Evolutionary conservation across 2,797 vertebrate genomes (phyloP).

Genomic region (Ibycter americanus): DNA sequence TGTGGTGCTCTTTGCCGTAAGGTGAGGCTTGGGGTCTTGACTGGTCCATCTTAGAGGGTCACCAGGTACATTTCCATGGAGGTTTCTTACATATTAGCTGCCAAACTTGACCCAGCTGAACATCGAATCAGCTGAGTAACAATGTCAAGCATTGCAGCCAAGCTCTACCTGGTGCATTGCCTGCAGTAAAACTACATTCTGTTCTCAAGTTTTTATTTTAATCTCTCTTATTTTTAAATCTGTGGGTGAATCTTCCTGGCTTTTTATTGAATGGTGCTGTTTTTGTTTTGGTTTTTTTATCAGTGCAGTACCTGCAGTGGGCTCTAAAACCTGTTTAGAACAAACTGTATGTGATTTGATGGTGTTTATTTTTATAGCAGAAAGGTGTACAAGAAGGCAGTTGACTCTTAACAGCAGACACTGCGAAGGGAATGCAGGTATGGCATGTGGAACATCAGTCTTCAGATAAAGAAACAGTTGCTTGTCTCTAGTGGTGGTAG

Average conservation of each 20-base stretch:
- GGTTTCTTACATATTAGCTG: fast-evolving
- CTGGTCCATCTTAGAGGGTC: neutral
- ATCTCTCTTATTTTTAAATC: neutral
- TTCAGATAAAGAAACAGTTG: neutral
- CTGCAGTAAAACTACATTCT: neutral
- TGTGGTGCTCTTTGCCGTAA: neutral
- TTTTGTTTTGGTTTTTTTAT: neutral
- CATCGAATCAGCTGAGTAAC: neutral
- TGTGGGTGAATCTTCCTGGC: neutral
- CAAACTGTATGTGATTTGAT: neutral
- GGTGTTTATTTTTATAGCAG: neutral
- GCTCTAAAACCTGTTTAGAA: neutral
- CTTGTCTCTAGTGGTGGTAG: neutral
- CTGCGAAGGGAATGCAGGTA: neutral
- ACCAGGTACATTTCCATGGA: fast-evolving
- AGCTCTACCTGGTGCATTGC: neutral
- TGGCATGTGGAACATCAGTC: neutral
- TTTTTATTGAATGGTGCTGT: neutral
- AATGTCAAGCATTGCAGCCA: neutral
- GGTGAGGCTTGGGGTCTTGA: neutral
- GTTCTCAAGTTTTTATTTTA: neutral
- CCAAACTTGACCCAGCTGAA: neutral
- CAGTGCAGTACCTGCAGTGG: neutral
- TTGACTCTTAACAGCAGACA: neutral
- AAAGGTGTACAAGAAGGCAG: neutral